Evolutionary conservation across 1,140 invertebrate genomes (phyloP).

Genomic region (Elysia chlorotica): DNA sequence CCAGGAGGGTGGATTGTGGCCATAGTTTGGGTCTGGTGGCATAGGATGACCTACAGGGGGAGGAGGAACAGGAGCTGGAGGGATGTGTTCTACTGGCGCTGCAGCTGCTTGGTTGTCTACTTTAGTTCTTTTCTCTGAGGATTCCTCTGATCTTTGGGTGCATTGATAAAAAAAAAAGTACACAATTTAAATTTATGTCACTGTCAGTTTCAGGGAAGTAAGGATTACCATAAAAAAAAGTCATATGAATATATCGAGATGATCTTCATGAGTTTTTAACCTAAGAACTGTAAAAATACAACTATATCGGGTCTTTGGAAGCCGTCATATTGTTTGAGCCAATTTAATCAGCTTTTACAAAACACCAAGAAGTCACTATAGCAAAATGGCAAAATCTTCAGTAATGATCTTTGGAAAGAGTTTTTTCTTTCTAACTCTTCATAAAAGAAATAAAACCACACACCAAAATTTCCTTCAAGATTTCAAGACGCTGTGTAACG

Average conservation of each 20-base stretch:
- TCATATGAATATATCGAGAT: background rate
- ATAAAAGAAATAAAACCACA: too few species aligned
- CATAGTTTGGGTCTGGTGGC: slow-evolving; percentile 14
- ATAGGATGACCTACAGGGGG: slow-evolving; percentile 3
- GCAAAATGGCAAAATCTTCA: too few species aligned
- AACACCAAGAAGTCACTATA: too few species aligned
- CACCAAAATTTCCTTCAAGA: too few species aligned
- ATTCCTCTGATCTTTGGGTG: slow-evolving; percentile 4
- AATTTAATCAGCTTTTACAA: too few species aligned
- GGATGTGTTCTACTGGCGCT: background rate
- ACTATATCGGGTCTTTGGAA: too few species aligned
- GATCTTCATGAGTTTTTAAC: background rate
- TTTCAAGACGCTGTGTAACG: too few species aligned
- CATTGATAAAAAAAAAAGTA: background rate
- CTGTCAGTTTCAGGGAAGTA: background rate
- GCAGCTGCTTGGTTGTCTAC: background rate
- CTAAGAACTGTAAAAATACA: background rate
- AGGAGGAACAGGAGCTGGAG: background rate
- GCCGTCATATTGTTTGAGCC: too few species aligned
- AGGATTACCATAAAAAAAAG: background rate
- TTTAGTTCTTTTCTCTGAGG: slow-evolving; percentile 8
- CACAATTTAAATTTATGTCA: background rate
- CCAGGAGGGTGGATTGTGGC: slow-evolving; percentile 3
- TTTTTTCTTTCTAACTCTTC: too few species aligned
- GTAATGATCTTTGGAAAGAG: too few species aligned